Conservation (phyloP, 2,888 invertebrate species). For the Cryptocephalus primarius region DNA sequence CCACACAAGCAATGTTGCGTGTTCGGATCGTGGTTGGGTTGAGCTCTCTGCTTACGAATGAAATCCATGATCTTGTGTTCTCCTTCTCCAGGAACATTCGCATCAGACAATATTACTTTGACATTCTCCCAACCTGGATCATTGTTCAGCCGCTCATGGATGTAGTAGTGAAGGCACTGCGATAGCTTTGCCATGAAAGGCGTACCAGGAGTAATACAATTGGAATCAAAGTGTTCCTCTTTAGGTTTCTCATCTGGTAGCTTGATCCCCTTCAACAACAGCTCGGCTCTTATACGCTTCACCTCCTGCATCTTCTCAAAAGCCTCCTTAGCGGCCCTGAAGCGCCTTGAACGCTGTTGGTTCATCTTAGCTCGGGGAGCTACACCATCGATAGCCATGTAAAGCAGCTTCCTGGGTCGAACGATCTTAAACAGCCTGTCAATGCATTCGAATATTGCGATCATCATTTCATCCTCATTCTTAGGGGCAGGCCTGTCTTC, state of each 20-base stretch:
- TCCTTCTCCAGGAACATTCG: slow-evolving; percentile 92
- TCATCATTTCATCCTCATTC: slow-evolving; percentile 99
- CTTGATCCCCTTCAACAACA: slow-evolving; percentile 55
- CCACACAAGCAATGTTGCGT: slow-evolving; percentile 97
- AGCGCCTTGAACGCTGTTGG: slow-evolving; percentile 93
- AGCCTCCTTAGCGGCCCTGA: slow-evolving; percentile 92
- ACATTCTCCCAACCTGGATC: slow-evolving; percentile 93
- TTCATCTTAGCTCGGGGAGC: slow-evolving; percentile 99
- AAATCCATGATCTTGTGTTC: slow-evolving; percentile 93
- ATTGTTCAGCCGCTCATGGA: slow-evolving; percentile 79
- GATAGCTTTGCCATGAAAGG: slow-evolving; percentile 92
- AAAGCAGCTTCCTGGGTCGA: slow-evolving; percentile 82
- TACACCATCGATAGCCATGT: slow-evolving; percentile 99
- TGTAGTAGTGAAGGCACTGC: slow-evolving; percentile 74
- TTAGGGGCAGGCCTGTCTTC: slow-evolving; percentile 96
- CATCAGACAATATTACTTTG: slow-evolving; percentile 90
- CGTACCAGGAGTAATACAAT: slow-evolving; percentile 99
- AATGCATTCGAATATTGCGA: slow-evolving; percentile 97
- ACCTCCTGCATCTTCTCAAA: slow-evolving; percentile 82
- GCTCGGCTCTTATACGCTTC: slow-evolving; percentile 63
- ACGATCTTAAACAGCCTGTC: slow-evolving; percentile 90
- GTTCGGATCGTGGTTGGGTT: slow-evolving; percentile 94
- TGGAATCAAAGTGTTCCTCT: slow-evolving; percentile 93
- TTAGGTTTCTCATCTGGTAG: slow-evolving; percentile 82
- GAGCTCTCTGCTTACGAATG: slow-evolving; percentile 88